phyloP scores from a whole-genome alignment of 1,140 invertebrate species.

The Holotrichia oblita region DNA sequence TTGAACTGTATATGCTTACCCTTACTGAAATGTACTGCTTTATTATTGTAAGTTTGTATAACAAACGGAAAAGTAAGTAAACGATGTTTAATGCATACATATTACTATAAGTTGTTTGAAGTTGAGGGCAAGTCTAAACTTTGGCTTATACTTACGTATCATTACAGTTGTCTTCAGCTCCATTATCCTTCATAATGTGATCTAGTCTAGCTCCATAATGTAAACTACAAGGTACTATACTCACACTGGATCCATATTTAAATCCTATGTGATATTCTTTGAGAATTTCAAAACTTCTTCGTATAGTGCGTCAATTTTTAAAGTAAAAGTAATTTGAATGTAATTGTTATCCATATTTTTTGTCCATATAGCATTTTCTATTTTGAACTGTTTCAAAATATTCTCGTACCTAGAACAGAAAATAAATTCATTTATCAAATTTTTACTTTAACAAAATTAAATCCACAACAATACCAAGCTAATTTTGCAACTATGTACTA shows the following conservation, averaged over 20 bases:
- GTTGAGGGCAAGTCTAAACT: too few relatives aligned
- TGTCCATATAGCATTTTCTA: conserved; percentile 57
- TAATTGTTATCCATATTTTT: conserved; percentile 54
- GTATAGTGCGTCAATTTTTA: conserved; percentile 58
- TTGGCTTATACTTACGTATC: conserved; percentile 25
- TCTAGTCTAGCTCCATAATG: conserved; percentile 56
- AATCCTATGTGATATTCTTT: conserved; percentile 59
- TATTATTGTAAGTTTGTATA: too few relatives aligned
- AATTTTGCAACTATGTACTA: too few relatives aligned
- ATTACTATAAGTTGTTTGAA: too few relatives aligned
- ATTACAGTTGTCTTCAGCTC: background rate
- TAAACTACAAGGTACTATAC: conserved; percentile 62
- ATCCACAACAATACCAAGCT: too few relatives aligned
- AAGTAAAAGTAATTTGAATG: conserved; percentile 60
- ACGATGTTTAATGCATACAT: too few relatives aligned
- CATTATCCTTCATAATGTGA: background rate
- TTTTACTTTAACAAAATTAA: too few relatives aligned
- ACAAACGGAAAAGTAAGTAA: too few relatives aligned
- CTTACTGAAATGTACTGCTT: too few relatives aligned
- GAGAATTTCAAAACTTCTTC: conserved; percentile 61
- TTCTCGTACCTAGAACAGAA: conserved; percentile 50
- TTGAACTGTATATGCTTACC: too few relatives aligned
- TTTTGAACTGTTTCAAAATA: conserved; percentile 57
- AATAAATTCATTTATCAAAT: too few relatives aligned
- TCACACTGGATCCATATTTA: conserved; percentile 58